Base-by-base conservation (phyloP, 2,113 vertebrate genomes). In the Aplodontia rufa region DNA sequence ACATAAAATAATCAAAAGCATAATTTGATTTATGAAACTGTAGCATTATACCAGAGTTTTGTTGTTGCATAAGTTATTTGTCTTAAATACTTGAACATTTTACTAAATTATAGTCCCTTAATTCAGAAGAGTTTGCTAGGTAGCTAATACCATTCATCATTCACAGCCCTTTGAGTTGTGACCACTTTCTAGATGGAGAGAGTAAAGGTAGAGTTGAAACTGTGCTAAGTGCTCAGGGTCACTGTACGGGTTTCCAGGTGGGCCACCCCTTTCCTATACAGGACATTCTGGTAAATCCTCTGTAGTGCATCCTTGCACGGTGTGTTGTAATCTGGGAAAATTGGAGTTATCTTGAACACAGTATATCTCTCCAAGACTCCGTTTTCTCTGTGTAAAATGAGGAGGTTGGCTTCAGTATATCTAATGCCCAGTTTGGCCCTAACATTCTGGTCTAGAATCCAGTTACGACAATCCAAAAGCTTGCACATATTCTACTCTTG, bases 21-120 rank as follows among this genome's bases (percentile, higher is more conserved):
- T 62, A 90, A 16, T 94, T 90, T 94, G 37, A 91, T 64, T 95
- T 72, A 68, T 75, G 28, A 78, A 32, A 35, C 30, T 51, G 69
- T 45, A 84, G 55, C 35, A 83, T 78, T 47, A 37, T 8, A 6
- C 6, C 62, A 92, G 40, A 3, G 5, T 60, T 87, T 32, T 53
- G 11, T 42, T 72, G 17, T 6, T 11, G n/a, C 13, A 71, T 6
- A 30, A 19, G 2, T 4, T 13, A 17, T 66, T 92, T 83, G 24
- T n/a, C 22, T 87, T 58, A 60, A 82, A 64, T 40, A 28, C 35
- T 84, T 10, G 24, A 86, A 78, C 3, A 6, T 71, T 80, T 68
- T 49, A 37, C 53, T 30, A 19, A 71, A 74, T 68, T 74, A 49
- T 1, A 69, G 12, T 26, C 8, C 2, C 37, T 74, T 42, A 24